Percentiles rank a stretch among this genome's conserved stretches.
Evolutionary conservation across 2,888 invertebrate genomes (phyloP).

Genomic region (Dasypogon diadema): DNA sequence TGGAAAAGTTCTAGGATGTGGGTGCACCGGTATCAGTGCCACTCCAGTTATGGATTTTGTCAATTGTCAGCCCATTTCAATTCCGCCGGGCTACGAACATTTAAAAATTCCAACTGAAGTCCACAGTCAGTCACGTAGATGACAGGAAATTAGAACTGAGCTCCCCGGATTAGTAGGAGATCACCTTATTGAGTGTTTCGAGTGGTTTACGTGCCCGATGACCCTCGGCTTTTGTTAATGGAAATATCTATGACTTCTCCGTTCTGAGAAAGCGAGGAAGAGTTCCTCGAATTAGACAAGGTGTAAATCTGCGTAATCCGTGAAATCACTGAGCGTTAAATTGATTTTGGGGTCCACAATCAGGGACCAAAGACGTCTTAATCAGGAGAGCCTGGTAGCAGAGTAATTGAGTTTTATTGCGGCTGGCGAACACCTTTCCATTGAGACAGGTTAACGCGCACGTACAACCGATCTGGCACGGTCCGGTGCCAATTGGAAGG

Average conservation of each 20-base stretch:
- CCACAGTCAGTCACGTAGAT: constrained; percentile 14
- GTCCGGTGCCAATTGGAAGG: constrained; percentile 27
- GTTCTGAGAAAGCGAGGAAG: neutral
- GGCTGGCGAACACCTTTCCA: constrained; percentile 46
- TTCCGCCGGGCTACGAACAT: neutral
- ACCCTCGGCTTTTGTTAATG: neutral
- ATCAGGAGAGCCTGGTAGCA: neutral
- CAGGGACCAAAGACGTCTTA: constrained; percentile 22
- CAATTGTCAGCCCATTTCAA: constrained; percentile 52
- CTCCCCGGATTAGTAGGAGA: constrained; percentile 9
- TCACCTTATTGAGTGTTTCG: constrained; percentile 17
- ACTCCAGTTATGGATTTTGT: constrained; percentile 8
- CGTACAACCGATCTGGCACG: constrained; percentile 41
- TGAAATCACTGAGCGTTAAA: constrained; percentile 49
- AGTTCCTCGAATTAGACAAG: neutral
- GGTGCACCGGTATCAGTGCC: neutral
- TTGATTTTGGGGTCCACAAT: constrained; percentile 45
- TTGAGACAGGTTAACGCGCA: constrained; percentile 49
- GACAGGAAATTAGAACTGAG: constrained; percentile 43
- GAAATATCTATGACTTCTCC: neutral
- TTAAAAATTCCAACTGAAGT: constrained; percentile 1
- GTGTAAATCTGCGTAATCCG: constrained; percentile 11
- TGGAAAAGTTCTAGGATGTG: neutral
- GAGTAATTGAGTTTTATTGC: constrained; percentile 5
- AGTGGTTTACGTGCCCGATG: constrained; percentile 2